Conservation (phyloP, 2,888 invertebrate genomes). For the Tachina fera region DNA sequence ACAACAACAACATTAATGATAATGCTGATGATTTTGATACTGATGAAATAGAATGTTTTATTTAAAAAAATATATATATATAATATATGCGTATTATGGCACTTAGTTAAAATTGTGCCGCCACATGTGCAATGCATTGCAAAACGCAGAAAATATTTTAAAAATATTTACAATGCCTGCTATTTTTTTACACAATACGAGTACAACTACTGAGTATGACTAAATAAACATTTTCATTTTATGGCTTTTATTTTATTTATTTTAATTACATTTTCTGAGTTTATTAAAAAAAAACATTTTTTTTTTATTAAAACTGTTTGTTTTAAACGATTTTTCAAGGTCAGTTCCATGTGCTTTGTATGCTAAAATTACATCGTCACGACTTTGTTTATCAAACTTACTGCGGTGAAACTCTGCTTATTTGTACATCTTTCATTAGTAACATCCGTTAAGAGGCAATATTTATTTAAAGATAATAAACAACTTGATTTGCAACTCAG, state of each 20-base stretch:
- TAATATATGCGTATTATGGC: too few relatives aligned
- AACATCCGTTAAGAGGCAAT: background rate
- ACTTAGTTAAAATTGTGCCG: too few relatives aligned
- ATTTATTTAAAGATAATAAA: background rate
- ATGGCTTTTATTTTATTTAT: background rate
- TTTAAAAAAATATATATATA: background rate
- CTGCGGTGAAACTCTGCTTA: background rate
- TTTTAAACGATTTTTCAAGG: constrained; percentile 30
- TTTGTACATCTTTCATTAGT: background rate
- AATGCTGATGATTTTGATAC: background rate
- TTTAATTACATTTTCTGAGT: constrained; percentile 2
- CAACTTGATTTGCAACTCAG: background rate
- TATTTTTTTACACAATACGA: too few relatives aligned
- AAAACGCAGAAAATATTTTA: background rate
- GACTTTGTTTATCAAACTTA: constrained; percentile 8
- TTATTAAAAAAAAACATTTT: constrained; percentile 2
- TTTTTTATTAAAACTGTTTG: constrained; percentile 6
- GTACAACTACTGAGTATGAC: background rate
- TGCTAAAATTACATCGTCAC: constrained; percentile 16
- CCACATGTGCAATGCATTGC: background rate
- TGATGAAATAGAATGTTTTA: constrained; percentile 14
- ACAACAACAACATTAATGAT: background rate
- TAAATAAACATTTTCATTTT: background rate
- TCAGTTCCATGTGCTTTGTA: constrained; percentile 15
- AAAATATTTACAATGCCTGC: too few relatives aligned